Evolutionary conservation across 2,797 vertebrate species (phyloP), one percentile per base, ranked within the genome.

Genomic region (Malurus splendens): DNA sequence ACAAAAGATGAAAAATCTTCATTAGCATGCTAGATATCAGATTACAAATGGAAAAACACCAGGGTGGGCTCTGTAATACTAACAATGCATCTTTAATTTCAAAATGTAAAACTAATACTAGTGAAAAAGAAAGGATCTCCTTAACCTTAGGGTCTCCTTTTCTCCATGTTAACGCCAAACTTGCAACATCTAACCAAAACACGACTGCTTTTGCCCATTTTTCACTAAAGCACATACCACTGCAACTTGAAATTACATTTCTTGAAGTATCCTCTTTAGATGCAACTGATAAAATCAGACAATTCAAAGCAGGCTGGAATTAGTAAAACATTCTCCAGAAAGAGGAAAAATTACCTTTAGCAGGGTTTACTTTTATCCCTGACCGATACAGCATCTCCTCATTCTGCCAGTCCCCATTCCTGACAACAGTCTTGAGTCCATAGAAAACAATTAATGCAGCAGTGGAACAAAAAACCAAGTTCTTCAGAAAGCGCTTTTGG

Each of bases 311-410:
- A 89, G 32, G 64, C 3, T 56, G 28, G 9, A 72, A 81, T 62
- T 77, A 93, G 59, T 32, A 51, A 93, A 96, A 74, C 11, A 65
- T 74, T 90, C 38, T 89, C 22, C 17, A 93, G 56, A 82, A 91
- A 94, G 38, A 92, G 60, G 10, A 77, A 42, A 81, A 78, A 87
- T 98, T 97, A 99, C 99, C 99, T 99, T 99, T 99, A 89, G 99
- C 99, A 95, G 99, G 99, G 96, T 99, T 99, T 92, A 99, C 99
- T 96, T 99, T 98, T 96, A 99, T 99, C 96, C 99, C 99, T 96
- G 99, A 99, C 94, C 97, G 99, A 97, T 99, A 99, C 64, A 99
- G 98, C 99, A 99, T 99, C 97, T 99, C 99, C 91, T 99, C 99
- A 75, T 98, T 99, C 94, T 98, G 98, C 99, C 99, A 99, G 97